Percentiles rank a stretch among this genome's conserved stretches.
Evolutionary conservation across 2,113 vertebrate species (phyloP).

Genomic region (Silurus glanis): DNA sequence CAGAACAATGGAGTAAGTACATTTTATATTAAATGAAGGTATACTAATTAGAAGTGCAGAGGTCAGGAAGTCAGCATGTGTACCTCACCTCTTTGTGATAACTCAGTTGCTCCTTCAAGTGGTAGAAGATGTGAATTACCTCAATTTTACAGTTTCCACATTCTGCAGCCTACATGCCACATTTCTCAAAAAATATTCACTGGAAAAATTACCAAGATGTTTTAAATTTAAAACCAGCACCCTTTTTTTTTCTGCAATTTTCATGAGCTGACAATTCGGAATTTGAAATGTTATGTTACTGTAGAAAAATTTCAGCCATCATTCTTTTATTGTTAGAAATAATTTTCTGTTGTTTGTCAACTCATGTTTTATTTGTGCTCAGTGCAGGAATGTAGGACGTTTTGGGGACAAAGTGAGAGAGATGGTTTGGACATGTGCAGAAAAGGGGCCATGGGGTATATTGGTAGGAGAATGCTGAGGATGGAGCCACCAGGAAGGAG

Average conservation of each 20-base stretch:
- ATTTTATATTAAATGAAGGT: not conserved
- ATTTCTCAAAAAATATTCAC: too few species aligned
- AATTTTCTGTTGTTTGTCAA: not conserved
- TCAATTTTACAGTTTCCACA: not conserved
- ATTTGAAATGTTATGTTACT: not conserved
- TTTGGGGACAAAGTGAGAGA: too few species aligned
- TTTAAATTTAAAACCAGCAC: not conserved
- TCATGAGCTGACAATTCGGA: not conserved
- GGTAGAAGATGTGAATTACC: slow-evolving; percentile 4
- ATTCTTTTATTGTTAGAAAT: not conserved
- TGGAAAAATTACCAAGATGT: not conserved
- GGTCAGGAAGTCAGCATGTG: not conserved
- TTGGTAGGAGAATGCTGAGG: too few species aligned
- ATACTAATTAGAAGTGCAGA: not conserved
- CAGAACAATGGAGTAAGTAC: not conserved
- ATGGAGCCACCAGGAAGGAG: too few species aligned
- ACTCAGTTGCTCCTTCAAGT: slow-evolving; percentile 40
- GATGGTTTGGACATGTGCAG: too few species aligned
- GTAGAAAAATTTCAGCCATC: not conserved
- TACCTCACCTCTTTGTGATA: not conserved
- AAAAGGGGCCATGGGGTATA: too few species aligned
- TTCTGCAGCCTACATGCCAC: not conserved
- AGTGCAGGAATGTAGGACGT: too few species aligned
- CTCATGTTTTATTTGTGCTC: not conserved
- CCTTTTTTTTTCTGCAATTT: not conserved